Conservation (phyloP, 2,113 vertebrate genomes). For the Rhinolophus sinicus region DNA sequence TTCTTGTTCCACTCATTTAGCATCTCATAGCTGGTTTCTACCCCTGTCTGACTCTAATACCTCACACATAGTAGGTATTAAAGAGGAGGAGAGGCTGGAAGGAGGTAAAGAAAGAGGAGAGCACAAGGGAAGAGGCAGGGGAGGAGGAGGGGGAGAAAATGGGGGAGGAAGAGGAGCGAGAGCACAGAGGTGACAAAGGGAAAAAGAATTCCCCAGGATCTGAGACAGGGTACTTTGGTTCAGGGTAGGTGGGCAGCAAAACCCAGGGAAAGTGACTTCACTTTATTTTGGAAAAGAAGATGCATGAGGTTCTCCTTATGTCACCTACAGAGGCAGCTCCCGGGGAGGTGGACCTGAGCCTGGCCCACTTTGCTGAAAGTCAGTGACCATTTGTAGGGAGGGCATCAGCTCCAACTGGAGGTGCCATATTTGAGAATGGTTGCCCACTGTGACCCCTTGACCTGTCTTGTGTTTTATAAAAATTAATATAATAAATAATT, state of each 20-base stretch:
- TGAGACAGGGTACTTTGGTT: background rate
- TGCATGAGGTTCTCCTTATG: background rate
- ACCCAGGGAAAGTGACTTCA: background rate
- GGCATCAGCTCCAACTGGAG: background rate
- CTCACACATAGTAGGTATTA: background rate
- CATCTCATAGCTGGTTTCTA: background rate
- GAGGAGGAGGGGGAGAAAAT: background rate
- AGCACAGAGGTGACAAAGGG: background rate
- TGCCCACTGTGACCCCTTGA: background rate
- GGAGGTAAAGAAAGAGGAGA: background rate
- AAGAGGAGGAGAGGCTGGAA: background rate
- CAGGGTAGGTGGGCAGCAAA: background rate
- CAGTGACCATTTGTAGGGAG: background rate
- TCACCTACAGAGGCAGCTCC: background rate
- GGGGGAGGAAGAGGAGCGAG: background rate
- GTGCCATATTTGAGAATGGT: background rate
- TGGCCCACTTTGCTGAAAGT: background rate
- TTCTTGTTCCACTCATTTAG: background rate
- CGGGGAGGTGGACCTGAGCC: background rate
- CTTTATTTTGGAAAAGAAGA: background rate
- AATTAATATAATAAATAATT: background rate
- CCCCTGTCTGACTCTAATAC: background rate
- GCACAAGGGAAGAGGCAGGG: background rate
- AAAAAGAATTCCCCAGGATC: background rate
- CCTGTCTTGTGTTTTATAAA: background rate